These are phyloP conservation scores for Aporophyla nigra DNA, from an alignment of 2,888 invertebrate genomes.

Conservation along the genomic window DNA sequence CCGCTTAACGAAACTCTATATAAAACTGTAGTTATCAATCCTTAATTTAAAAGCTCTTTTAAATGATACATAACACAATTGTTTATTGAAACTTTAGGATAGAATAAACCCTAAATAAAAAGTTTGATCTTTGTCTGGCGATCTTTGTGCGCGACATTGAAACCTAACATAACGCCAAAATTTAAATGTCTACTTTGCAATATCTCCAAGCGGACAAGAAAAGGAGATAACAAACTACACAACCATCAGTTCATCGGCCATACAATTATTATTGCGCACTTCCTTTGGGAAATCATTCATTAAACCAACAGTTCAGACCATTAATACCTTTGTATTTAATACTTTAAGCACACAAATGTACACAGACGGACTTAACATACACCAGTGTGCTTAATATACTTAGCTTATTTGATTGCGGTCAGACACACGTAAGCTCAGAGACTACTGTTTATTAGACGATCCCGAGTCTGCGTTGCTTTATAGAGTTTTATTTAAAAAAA, in stretches of 20 bases:
- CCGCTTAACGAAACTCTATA: too few relatives aligned
- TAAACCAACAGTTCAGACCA: background rate
- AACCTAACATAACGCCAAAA: background rate
- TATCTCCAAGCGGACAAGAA: background rate
- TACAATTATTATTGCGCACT: background rate
- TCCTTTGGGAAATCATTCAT: background rate
- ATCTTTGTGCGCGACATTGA: background rate
- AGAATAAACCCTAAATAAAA: background rate
- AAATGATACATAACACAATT: background rate
- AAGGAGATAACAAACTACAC: background rate
- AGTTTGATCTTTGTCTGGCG: background rate
- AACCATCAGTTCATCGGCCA: background rate
- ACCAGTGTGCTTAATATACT: background rate
- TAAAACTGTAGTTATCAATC: too few relatives aligned
- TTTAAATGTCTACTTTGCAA: background rate
- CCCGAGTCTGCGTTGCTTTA: background rate
- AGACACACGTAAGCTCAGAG: background rate
- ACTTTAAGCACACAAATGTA: too few relatives aligned
- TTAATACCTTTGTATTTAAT: too few relatives aligned
- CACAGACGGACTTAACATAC: too few relatives aligned
- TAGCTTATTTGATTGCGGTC: background rate
- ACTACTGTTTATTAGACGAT: background rate
- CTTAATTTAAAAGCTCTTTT: background rate
- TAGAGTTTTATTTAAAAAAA: too few relatives aligned
- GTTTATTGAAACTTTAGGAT: too few relatives aligned